Evolutionary conservation across 1,140 invertebrate genomes (phyloP).

Genomic region (Brachionus koreanus): DNA sequence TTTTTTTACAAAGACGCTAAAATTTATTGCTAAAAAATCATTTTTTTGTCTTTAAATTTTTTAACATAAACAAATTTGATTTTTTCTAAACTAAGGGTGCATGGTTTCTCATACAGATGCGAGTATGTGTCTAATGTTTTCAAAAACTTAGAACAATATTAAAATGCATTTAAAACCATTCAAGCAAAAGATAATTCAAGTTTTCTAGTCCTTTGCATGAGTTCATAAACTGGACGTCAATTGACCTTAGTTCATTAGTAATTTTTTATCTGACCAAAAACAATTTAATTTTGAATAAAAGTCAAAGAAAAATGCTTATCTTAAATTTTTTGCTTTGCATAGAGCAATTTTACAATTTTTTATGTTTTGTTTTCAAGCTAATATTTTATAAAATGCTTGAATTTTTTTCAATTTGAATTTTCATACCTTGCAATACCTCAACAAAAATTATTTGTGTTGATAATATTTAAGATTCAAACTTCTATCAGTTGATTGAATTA

Average conservation of each 20-base stretch:
- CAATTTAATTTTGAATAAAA: background rate
- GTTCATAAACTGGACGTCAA: background rate
- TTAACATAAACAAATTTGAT: background rate
- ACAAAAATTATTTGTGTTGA: background rate
- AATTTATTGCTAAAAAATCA: constrained; percentile 2
- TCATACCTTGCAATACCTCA: background rate
- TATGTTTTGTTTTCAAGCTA: background rate
- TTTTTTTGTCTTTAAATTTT: background rate
- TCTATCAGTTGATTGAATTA: background rate
- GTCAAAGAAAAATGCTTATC: background rate
- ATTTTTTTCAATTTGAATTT: background rate
- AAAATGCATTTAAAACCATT: background rate
- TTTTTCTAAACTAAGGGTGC: background rate
- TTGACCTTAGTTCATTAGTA: background rate
- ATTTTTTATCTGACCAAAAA: background rate
- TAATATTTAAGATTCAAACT: constrained; percentile 11
- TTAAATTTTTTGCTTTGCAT: background rate
- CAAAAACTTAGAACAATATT: background rate
- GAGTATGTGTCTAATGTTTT: background rate
- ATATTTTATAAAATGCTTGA: background rate
- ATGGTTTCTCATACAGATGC: background rate
- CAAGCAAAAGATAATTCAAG: background rate
- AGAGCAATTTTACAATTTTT: background rate
- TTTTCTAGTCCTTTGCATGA: background rate
- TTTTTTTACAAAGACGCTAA: background rate